These are phyloP conservation scores for Subacronicta megacephala DNA, from an alignment of 2,888 invertebrate species.

Conservation along the genomic window DNA sequence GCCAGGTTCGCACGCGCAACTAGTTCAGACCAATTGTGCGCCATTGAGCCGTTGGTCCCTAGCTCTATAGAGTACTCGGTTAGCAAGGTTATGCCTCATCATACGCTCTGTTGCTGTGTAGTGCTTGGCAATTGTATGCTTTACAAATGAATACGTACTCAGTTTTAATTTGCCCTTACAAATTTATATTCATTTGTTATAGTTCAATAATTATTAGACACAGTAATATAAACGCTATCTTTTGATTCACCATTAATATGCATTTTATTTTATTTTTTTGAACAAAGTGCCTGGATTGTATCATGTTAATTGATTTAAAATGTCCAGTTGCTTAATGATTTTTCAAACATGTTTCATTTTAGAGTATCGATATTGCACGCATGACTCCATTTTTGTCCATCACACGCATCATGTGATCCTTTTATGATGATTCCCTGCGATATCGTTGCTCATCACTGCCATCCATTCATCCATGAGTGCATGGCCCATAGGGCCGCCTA, in stretches of 20 bases:
- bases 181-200: slow-evolving; percentile 33
- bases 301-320: slow-evolving; percentile 11
- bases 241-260: slow-evolving; percentile 43
- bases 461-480: slow-evolving; percentile 77
- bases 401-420: slow-evolving; percentile 10
- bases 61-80: slow-evolving; percentile 73
- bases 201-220: slow-evolving; percentile 47
- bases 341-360: slow-evolving; percentile 56
- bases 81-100: slow-evolving; percentile 80
- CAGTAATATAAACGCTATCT: slow-evolving; percentile 35
- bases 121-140: slow-evolving; percentile 57
- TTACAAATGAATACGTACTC: slow-evolving; percentile 47
- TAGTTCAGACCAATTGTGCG: slow-evolving; percentile 86
- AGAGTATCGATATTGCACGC: slow-evolving; percentile 67
- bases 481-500: slow-evolving; percentile 86
- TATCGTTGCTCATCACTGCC: slow-evolving; percentile 62
- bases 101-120: slow-evolving; percentile 48
- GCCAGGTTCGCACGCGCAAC: slow-evolving; percentile 83
- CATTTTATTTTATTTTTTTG: slow-evolving; percentile 30
- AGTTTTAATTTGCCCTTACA: slow-evolving; percentile 43
- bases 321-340: slow-evolving; percentile 47
- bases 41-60: slow-evolving; percentile 83
- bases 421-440: slow-evolving; percentile 55
- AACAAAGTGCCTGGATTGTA: slow-evolving; percentile 48
- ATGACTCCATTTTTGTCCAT: slow-evolving; percentile 8